Evolutionary conservation across 2,113 vertebrate species (phyloP), one percentile per base, ranked within the genome.

Genomic region (Podilymbus podiceps): DNA sequence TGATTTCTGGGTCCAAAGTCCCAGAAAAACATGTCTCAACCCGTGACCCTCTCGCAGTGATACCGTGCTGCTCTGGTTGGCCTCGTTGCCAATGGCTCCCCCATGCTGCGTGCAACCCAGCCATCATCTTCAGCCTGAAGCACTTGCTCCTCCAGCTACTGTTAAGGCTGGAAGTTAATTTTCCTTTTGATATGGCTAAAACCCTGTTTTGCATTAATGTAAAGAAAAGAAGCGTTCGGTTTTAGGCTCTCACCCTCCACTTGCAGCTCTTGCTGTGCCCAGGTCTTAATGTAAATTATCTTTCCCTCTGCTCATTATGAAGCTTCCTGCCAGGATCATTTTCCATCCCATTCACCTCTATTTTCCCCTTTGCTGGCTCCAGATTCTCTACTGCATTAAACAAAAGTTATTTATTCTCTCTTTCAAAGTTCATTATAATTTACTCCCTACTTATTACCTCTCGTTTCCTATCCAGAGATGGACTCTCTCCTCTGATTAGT

Each of bases 11-110:
- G 82, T 24, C 33, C 25, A 50, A 38, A 75, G 9, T 31, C 28
- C 31, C 23, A 49, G 50, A 44, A 49, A 71, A 47, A 12, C 25
- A 8, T 1, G 1, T 55, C 15, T 28, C 55, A n/a, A 1, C 20
- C 20, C 5, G 4, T 0, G 1, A 42, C 6, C 22, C 19, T 31
- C 30, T 35, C 12, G 33, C 12, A 52, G 15, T 0, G 1, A 27
- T 2, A 0, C 8, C 22, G 20, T 1, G 8, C 17, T 59, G 30
- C 20, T 81, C 30, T 12, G 42, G n/a, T 10, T 15, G n/a, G 23
- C 15, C 23, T 80, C 4, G 4, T 44, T 59, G 13, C 33, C 2
- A 0, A 35, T 1, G 2, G 47, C 16, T 64, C 18, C 1, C 1
- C 14, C 2, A 1, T 30, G 24, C 23, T 62, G 49, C 1, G 0